Conservation (phyloP, 2,888 invertebrate species). For the Meiosimyza decipiens region DNA sequence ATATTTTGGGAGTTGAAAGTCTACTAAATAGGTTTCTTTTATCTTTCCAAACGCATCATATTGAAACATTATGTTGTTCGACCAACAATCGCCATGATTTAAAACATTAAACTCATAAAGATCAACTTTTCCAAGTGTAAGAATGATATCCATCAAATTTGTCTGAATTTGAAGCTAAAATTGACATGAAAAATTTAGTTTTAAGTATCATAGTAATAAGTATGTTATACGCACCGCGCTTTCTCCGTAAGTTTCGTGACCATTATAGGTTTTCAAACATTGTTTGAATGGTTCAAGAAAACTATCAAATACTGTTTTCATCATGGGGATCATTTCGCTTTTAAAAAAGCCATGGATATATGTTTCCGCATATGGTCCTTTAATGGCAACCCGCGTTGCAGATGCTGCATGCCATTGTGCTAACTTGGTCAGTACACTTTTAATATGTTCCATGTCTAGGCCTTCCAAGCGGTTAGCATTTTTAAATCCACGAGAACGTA, state of each 20-base stretch:
- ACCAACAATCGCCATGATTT: slow-evolving; percentile 63
- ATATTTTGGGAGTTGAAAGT: slow-evolving; percentile 59
- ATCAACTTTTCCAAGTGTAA: slow-evolving; percentile 36
- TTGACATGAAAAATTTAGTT: background rate
- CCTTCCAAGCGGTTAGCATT: slow-evolving; percentile 53
- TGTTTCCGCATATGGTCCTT: slow-evolving; percentile 46
- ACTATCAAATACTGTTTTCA: slow-evolving; percentile 35
- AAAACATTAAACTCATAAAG: slow-evolving; percentile 55
- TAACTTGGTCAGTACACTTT: slow-evolving; percentile 54
- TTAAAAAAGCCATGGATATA: slow-evolving; percentile 37
- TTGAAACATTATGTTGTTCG: slow-evolving; percentile 62
- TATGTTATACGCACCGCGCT: slow-evolving; percentile 42
- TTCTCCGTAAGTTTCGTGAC: slow-evolving; percentile 48
- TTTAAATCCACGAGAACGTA: slow-evolving; percentile 51
- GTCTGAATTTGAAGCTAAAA: slow-evolving; percentile 36
- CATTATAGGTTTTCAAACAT: slow-evolving; percentile 45
- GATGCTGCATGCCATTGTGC: slow-evolving; percentile 62
- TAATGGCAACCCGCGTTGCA: slow-evolving; percentile 49
- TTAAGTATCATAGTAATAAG: background rate
- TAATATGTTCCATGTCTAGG: slow-evolving; percentile 54
- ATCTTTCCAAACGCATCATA: slow-evolving; percentile 51
- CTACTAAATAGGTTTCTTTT: slow-evolving; percentile 55
- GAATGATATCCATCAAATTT: slow-evolving; percentile 39
- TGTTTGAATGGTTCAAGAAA: slow-evolving; percentile 35
- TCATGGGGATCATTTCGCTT: slow-evolving; percentile 35